Base-by-base conservation (phyloP, 2,888 invertebrate species). In the Blomia tropicalis region DNA sequence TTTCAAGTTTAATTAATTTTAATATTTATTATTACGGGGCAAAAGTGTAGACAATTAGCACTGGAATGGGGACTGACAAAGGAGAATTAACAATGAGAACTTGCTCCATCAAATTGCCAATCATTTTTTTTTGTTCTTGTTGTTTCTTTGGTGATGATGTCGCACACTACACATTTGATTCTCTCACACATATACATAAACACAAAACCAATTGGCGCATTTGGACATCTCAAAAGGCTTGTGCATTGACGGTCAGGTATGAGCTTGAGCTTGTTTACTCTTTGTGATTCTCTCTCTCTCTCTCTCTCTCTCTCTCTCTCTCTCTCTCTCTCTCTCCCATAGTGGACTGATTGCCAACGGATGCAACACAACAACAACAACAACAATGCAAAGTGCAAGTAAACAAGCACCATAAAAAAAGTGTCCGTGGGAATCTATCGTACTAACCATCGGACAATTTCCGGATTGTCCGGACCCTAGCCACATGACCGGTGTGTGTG, bases 381-480 rank as follows among this genome's bases (percentile, higher is more conserved):
- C 51, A 47, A 47, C 51, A 47, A 47, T 47, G 51, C 51, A 47
- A 47, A 47, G 51, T 47, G 51, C 51, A 47, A 47, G 51, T 47
- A 47, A 47, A 47, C 51, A 47, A n/a, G 51, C 51, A 7, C 14
- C 22, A 47, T 27, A n/a, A 25, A n/a, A n/a, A n/a, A n/a, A 47
- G 11, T 47, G 23, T n/a, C n/a, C 51, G 51, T 47, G 51, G 51
- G 51, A 47, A 47, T 19, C 36, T 11, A 36, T 36, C 7, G 7
- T 36, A 17, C 51, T n/a, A 27, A n/a, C 51, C 7, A 22, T 47
- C n/a, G n/a, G 51, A 11, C 51, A 14, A 47, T 47, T 47, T 47
- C 51, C 51, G 51, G 51, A 47, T 47, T 47, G 51, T 27, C n/a
- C 51, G 22, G 51, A 47, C 51, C 51, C 22, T 27, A 11, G 51